Base-by-base conservation (phyloP, 2,888 invertebrate species). In the Ferdinandea cuprea region DNA sequence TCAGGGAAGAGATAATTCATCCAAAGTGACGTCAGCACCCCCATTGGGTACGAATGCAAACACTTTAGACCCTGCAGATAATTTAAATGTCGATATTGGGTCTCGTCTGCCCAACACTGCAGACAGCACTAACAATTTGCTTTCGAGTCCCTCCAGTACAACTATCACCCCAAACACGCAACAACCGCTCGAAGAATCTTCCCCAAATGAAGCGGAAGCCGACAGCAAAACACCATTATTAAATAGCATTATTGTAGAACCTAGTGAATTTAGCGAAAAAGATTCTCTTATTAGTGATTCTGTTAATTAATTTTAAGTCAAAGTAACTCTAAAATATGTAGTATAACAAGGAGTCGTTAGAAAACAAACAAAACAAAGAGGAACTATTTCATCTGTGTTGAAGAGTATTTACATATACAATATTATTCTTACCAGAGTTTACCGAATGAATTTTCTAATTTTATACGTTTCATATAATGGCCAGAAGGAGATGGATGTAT, bases 201-300 rank as follows among this genome's bases (percentile, higher is more conserved):
- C 68, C 54, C 56, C 74, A 40, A 86, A 85, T 11, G 86, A 86
- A 1, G 13, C 85, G 7, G 89, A 89, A 72, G 87, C 72, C 40
- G 90, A 90, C 63, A 87, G 89, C 7, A 90, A 90, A 87, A 89
- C 89, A 44, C 90, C 89, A 30, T 85, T 90, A 19, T 78, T 90
- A 15, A 88, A 89, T 85, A 83, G 61, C 13, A 68, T 73, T 19
- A 78, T 63, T 17, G 61, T 58, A 73, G 68, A 68, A 50, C 66
- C 66, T 35, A 83, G 61, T 52, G 83, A 83, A 56, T 83, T 83
- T 73, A 83, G 78, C 50, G 83, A 83, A 78, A 83, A 73, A 9
- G 83, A 83, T 72, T 83, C 83, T 44, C 50, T 83, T 44, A 83
- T 83, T 65, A 77, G 66, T 72, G 72, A 78, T 63, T 68, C 68